Base-by-base conservation (phyloP, 2,113 vertebrate species). In the Petromus typicus region DNA sequence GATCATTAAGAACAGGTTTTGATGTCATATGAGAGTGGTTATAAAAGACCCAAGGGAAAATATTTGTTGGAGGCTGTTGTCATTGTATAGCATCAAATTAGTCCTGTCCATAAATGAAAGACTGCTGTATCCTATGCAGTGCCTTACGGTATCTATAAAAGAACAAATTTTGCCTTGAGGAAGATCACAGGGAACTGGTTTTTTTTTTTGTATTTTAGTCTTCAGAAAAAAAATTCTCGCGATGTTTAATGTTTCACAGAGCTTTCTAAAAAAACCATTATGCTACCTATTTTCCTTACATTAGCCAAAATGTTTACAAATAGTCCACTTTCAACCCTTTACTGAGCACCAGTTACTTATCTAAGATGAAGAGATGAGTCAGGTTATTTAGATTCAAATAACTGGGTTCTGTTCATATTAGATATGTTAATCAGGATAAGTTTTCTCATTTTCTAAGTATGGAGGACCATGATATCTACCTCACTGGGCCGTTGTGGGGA, bases 261-360 rank as follows among this genome's bases (percentile, higher is more conserved):
- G 48, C 7, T 17, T 80, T 75, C 16, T 78, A 95, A 82, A 54
- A 91, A 89, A 76, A 40, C 82, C 45, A 83, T 16, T 20, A 37
- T 14, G 40, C 95, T 48, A 82, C 12, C 23, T 92, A 59, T 81
- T 92, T 94, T 93, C 34, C 40, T 96, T 91, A 69, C 84, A 51
- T 75, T n/a, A 79, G 48, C 32, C 81, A 11, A 94, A 91, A n/a
- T 90, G 80, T 82, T 86, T 87, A 37, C 48, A 63, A 89, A 73
- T 8, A 69, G 25, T 75, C 94, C n/a, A 69, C 40, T 90, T 91
- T 94, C 23, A 78, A 59, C 2, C 32, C 12, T 82, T 91, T 89
- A 67, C 23, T 84, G 56, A 95, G n/a, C 43, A 64, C 20, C 7
- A 94, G 71, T 76, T 94, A 54, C 9, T n/a, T 82, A 86, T 91